These are phyloP conservation scores for Drosophila borealis DNA, from an alignment of 2,888 invertebrate genomes.

Conservation along the genomic window DNA sequence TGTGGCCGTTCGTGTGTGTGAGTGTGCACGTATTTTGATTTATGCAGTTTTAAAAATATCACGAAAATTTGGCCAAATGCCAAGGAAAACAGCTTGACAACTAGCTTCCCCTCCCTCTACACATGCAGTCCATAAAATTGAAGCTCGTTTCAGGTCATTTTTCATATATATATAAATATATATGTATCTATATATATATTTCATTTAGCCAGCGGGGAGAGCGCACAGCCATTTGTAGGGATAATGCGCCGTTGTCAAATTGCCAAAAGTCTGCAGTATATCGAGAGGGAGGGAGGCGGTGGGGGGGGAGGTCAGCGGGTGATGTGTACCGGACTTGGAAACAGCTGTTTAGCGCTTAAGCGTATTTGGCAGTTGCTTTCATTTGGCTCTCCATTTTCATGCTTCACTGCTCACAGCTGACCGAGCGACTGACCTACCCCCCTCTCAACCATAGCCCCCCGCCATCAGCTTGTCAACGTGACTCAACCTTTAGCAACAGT, in stretches of 20 bases:
- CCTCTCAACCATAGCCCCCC: neutral
- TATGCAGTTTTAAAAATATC: constrained; percentile 70
- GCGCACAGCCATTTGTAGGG: constrained; percentile 67
- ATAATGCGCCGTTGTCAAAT: constrained; percentile 76
- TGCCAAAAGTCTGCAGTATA: constrained; percentile 56
- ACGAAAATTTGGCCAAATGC: constrained; percentile 55
- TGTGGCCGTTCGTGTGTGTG: constrained; percentile 27
- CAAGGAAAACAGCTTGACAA: constrained; percentile 43
- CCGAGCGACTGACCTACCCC: neutral
- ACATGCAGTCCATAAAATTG: neutral
- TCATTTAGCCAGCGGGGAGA: neutral
- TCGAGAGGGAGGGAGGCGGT: neutral
- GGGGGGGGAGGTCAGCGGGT: constrained; percentile 5
- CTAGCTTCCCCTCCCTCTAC: constrained; percentile 7
- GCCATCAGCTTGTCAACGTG: constrained; percentile 2
- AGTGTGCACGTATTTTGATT: constrained; percentile 56
- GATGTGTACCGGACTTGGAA: constrained; percentile 21
- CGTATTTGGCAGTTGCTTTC: constrained; percentile 53
- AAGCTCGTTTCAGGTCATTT: constrained; percentile 60
- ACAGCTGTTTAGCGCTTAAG: constrained; percentile 56
- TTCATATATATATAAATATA: constrained; percentile 59
- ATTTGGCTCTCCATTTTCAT: constrained; percentile 37
- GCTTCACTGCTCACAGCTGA: constrained; percentile 47
- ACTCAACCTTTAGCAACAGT: constrained; percentile 32
- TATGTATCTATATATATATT: constrained; percentile 8